Conservation (phyloP, 2,888 invertebrate species). For the Pseudococcus jackbeardsleyi region DNA sequence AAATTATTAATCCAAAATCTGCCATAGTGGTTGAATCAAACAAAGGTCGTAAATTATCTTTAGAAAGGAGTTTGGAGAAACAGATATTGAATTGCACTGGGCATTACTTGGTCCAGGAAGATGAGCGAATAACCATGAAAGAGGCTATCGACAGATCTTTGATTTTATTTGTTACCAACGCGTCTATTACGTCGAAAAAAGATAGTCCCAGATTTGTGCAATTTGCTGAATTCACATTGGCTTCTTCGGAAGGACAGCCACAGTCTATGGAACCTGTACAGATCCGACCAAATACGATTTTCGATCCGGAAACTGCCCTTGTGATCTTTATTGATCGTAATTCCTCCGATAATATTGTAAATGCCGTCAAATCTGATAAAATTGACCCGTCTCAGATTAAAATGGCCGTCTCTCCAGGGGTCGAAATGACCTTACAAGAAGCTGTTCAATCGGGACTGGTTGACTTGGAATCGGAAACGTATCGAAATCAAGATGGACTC, state of each 20-base stretch:
- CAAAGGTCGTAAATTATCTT: slow-evolving; percentile 78
- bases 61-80: slow-evolving; percentile 82
- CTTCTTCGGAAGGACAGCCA: background rate
- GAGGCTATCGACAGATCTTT: slow-evolving; percentile 79
- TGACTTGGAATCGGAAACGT: slow-evolving; percentile 79
- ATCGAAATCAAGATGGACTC: slow-evolving; percentile 77
- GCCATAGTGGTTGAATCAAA: slow-evolving; percentile 85
- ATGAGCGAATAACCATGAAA: slow-evolving; percentile 78
- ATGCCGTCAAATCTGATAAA: slow-evolving; percentile 83
- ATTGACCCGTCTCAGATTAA: slow-evolving; percentile 79
- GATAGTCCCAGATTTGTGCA: slow-evolving; percentile 8
- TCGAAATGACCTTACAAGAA: slow-evolving; percentile 78
- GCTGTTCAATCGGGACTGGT: slow-evolving; percentile 84
- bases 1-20: slow-evolving; percentile 87
- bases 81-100: slow-evolving; percentile 84
- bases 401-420: slow-evolving; percentile 81
- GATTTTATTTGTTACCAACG: slow-evolving; percentile 73
- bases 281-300: slow-evolving; percentile 81
- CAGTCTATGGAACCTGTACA: slow-evolving; percentile 77
- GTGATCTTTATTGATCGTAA: slow-evolving; percentile 81
- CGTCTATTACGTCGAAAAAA: background rate
- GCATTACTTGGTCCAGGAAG: slow-evolving; percentile 75
- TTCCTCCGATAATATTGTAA: slow-evolving; percentile 79
- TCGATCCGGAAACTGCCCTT: slow-evolving; percentile 82
- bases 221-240: background rate